Evolutionary conservation across 2,797 vertebrate species (phyloP).

Genomic region (Discoglossus pictus): DNA sequence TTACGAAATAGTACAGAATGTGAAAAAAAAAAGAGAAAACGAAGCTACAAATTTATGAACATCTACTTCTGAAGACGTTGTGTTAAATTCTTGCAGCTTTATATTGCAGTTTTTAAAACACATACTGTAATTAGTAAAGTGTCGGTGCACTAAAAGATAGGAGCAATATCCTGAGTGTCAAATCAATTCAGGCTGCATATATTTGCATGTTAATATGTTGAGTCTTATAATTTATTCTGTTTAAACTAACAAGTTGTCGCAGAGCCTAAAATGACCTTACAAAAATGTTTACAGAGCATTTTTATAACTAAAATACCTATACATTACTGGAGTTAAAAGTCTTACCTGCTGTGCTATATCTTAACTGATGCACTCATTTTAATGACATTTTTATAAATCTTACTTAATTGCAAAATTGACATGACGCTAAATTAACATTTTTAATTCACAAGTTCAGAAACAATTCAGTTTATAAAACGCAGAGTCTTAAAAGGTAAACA

Average conservation of each 20-base stretch:
- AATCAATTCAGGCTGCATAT: slow-evolving; percentile 13
- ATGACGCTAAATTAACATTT: too few species aligned
- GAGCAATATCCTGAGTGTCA: slow-evolving; percentile 1
- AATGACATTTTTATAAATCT: too few species aligned
- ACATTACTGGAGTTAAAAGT: neutral
- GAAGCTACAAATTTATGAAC: too few species aligned
- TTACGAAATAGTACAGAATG: too few species aligned
- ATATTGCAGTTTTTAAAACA: neutral
- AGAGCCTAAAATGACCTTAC: slow-evolving; percentile 9
- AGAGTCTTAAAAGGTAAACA: too few species aligned
- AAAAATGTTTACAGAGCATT: slow-evolving; percentile 2
- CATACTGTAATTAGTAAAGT: slow-evolving; percentile 13
- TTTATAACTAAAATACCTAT: neutral
- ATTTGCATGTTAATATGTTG: slow-evolving; percentile 26
- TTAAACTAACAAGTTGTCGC: slow-evolving; percentile 11
- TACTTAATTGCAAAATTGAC: too few species aligned
- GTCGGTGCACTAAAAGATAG: neutral
- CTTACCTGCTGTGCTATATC: too few species aligned
- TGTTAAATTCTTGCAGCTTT: neutral
- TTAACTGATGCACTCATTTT: too few species aligned
- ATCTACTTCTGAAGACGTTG: too few species aligned
- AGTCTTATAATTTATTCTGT: slow-evolving; percentile 16
- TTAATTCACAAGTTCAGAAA: too few species aligned
- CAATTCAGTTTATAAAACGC: too few species aligned
- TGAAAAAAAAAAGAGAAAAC: too few species aligned